A percentile compares a stretch with the other conserved stretches of the same genome.
These are phyloP conservation scores for Sarcophaga rosellei DNA, from an alignment of 2,888 invertebrate genomes.

Conservation along the genomic window DNA sequence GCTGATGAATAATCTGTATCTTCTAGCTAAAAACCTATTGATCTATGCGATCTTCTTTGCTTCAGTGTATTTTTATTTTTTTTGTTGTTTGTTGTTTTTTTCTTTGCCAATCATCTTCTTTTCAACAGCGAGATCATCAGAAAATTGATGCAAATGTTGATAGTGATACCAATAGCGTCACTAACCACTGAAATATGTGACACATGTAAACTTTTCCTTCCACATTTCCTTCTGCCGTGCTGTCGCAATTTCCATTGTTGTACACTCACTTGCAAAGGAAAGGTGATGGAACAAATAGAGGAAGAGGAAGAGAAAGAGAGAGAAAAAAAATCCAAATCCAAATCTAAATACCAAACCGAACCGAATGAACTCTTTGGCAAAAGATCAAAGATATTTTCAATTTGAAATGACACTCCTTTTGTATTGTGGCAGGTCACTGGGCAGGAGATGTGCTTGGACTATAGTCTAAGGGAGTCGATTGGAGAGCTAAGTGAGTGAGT, in stretches of 20 bases:
- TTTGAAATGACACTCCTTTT: constrained; percentile 55
- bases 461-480: neutral
- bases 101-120: constrained; percentile 69
- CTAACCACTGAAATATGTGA: constrained; percentile 56
- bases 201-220: constrained; percentile 36
- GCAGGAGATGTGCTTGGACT: neutral
- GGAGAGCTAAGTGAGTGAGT: neutral
- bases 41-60: neutral
- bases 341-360: constrained; percentile 44
- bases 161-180: constrained; percentile 54
- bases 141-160: constrained; percentile 54
- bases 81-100: neutral
- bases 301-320: constrained; percentile 13
- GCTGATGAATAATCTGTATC: neutral
- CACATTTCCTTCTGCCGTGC: constrained; percentile 7
- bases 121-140: constrained; percentile 57
- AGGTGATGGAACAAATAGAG: neutral
- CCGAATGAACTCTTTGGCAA: constrained; percentile 39
- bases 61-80: constrained; percentile 5
- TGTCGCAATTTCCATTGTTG: neutral
- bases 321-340: constrained; percentile 21
- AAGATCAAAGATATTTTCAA: constrained; percentile 63
- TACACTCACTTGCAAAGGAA: neutral
- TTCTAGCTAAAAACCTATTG: neutral
- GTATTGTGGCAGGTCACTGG: constrained; percentile 60